phyloP scores from a whole-genome alignment of 2,113 vertebrate species.

The Anguilla rostrata region DNA sequence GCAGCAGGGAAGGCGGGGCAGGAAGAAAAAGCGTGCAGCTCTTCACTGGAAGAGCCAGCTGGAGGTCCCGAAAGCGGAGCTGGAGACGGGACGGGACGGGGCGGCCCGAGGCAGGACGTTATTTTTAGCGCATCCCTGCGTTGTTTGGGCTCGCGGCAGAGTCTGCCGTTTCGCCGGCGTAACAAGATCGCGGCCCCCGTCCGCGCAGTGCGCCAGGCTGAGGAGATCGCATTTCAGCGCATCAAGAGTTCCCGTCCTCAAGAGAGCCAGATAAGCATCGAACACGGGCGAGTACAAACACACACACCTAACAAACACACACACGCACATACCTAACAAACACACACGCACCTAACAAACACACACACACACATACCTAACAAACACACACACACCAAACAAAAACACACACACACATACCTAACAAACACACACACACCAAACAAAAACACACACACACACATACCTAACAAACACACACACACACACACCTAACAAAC shows the following conservation, averaged over 20 bases:
- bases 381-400: too few relatives aligned
- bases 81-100: conserved; percentile 9
- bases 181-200: not conserved
- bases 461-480: too few relatives aligned
- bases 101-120: conserved; percentile 20
- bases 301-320: not conserved
- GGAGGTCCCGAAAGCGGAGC: conserved; percentile 33
- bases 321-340: not conserved
- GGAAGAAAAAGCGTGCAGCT: not conserved
- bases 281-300: too few relatives aligned
- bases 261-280: not conserved
- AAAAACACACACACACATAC: too few relatives aligned
- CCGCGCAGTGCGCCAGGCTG: not conserved
- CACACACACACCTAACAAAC: too few relatives aligned
- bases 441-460: too few relatives aligned
- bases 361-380: too few relatives aligned
- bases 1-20: not conserved
- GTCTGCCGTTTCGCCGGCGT: conserved; percentile 23
- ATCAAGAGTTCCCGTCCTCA: not conserved
- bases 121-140: conserved; percentile 47
- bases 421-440: too few relatives aligned
- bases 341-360: too few relatives aligned
- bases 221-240: not conserved
- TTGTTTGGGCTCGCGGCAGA: conserved; percentile 23
- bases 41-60: not conserved